phyloP scores from a whole-genome alignment of 2,797 vertebrate species.

The Sparidentex hasta region DNA sequence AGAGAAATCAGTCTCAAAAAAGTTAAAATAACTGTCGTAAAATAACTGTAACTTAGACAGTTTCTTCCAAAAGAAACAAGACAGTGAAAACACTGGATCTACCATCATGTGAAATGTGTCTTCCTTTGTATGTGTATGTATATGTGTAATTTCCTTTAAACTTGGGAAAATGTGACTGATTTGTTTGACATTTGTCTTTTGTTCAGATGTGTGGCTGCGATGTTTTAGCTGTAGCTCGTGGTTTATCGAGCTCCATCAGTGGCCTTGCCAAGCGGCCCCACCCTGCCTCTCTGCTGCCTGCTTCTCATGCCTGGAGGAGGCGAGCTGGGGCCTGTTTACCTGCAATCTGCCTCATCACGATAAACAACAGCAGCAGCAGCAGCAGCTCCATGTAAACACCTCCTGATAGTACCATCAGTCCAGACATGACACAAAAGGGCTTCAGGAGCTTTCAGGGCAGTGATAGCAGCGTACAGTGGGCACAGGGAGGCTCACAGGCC shows the following conservation, averaged over 20 bases:
- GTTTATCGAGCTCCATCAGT: slow-evolving; percentile 48
- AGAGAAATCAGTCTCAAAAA: background rate
- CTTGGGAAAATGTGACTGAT: too few relatives aligned
- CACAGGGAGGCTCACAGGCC: slow-evolving; percentile 32
- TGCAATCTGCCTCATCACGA: slow-evolving; percentile 17
- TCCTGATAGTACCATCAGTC: background rate
- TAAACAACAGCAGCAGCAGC: background rate
- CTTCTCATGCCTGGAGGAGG: slow-evolving; percentile 16
- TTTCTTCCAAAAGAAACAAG: too few relatives aligned
- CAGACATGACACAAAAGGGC: background rate
- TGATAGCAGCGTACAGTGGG: background rate
- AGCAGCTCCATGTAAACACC: background rate
- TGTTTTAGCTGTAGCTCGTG: slow-evolving; percentile 22
- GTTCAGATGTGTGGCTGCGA: slow-evolving; percentile 21
- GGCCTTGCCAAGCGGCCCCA: slow-evolving; percentile 73
- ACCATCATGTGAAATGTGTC: too few relatives aligned
- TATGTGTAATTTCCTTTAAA: too few relatives aligned
- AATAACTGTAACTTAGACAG: background rate
- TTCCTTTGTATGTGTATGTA: too few relatives aligned
- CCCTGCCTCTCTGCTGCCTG: slow-evolving; percentile 65
- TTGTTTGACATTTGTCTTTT: slow-evolving; percentile 2
- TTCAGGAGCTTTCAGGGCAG: background rate
- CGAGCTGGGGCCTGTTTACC: slow-evolving; percentile 57
- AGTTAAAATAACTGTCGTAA: background rate
- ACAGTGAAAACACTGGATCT: background rate